Conservation (phyloP, 2,888 invertebrate species). For the Ametastegia equiseti region DNA sequence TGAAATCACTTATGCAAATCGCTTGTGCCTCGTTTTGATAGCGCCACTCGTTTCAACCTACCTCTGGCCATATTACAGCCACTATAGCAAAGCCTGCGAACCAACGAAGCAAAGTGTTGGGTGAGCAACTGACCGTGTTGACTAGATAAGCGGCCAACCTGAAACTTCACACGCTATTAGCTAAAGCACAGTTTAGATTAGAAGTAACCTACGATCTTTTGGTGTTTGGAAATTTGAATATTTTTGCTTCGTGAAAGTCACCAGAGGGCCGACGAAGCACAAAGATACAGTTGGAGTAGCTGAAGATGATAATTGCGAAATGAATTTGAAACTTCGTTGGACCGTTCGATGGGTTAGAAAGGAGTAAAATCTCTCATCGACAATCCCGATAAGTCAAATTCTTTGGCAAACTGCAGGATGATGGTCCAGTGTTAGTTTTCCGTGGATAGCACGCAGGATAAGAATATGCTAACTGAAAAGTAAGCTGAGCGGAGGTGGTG, state of each 20-base stretch:
- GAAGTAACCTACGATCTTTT: constrained; percentile 23
- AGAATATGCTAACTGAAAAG: constrained; percentile 10
- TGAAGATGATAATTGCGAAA: background rate
- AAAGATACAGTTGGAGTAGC: background rate
- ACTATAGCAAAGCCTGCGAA: constrained; percentile 31
- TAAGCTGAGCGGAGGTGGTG: background rate
- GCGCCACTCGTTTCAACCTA: too few relatives aligned
- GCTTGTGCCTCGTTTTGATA: constrained; percentile 26
- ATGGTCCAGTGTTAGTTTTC: background rate
- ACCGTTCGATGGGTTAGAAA: background rate
- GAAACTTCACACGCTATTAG: constrained; percentile 44
- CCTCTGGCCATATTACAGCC: background rate
- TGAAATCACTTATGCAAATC: constrained; percentile 43
- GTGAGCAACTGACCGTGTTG: constrained; percentile 45
- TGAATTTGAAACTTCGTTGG: background rate
- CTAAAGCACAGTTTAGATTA: constrained; percentile 32
- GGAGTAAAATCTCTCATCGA: background rate
- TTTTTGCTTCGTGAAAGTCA: background rate
- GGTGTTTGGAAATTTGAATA: background rate
- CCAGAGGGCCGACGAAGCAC: background rate
- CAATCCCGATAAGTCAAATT: background rate
- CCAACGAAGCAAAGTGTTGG: constrained; percentile 33
- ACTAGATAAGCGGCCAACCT: constrained; percentile 39
- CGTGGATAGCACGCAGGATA: constrained; percentile 1
- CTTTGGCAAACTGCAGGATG: background rate